Evolutionary conservation across 2,113 vertebrate genomes (phyloP).

Genomic region (Lethenteron camtschaticum): DNA sequence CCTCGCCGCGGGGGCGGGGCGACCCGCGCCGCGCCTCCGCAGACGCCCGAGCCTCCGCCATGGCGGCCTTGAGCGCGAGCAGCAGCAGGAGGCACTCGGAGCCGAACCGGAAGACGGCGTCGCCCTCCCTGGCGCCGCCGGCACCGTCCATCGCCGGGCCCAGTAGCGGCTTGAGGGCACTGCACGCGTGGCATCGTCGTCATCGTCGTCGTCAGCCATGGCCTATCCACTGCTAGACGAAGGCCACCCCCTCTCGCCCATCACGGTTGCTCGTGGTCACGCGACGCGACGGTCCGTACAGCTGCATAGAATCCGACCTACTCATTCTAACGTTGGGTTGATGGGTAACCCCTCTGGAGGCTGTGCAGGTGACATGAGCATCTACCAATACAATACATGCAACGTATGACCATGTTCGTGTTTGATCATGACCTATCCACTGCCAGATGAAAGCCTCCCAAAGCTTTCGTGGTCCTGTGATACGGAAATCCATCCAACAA

Average conservation of each 20-base stretch:
- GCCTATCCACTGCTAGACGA: neutral
- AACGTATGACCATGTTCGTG: too few relatives aligned
- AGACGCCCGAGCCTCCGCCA: constrained; percentile 22
- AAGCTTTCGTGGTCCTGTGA: too few relatives aligned
- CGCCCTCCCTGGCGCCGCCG: constrained; percentile 11
- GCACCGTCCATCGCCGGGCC: neutral
- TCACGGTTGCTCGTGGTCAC: neutral
- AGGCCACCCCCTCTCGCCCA: neutral
- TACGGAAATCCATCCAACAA: too few relatives aligned
- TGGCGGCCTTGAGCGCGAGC: constrained; percentile 28
- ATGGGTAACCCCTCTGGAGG: too few relatives aligned
- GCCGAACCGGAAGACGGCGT: constrained; percentile 35
- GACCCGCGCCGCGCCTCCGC: neutral
- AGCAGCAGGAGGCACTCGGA: constrained; percentile 39
- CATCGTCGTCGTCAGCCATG: neutral
- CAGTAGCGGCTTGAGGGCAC: neutral
- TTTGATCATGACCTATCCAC: too few relatives aligned
- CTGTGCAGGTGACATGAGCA: too few relatives aligned
- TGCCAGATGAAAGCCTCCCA: too few relatives aligned
- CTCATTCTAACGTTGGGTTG: too few relatives aligned
- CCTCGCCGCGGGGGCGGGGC: constrained; percentile 17
- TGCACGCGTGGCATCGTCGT: neutral
- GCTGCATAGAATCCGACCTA: too few relatives aligned
- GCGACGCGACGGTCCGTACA: too few relatives aligned
- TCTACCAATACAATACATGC: too few relatives aligned